Conservation (phyloP, 1,140 invertebrate genomes). For the Ostrea denselamellosa region DNA sequence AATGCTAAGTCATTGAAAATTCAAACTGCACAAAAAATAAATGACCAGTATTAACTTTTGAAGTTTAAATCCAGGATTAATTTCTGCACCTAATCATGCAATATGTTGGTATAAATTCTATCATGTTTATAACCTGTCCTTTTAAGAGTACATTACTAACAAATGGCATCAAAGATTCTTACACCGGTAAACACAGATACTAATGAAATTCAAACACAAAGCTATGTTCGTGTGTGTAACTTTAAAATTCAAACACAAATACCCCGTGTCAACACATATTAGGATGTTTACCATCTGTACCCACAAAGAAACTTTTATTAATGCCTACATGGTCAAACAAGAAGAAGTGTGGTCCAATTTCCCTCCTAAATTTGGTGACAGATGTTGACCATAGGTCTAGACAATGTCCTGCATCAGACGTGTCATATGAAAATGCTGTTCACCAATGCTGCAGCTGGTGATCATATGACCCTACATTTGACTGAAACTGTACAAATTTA, state of each 20-base stretch:
- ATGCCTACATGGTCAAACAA: conserved; percentile 38
- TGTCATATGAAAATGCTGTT: too few species aligned
- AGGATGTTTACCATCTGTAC: conserved; percentile 21
- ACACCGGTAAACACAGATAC: conserved; percentile 22
- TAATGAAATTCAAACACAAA: conserved; percentile 26
- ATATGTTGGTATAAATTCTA: background rate
- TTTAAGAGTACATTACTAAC: background rate
- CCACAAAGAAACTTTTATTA: background rate
- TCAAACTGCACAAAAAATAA: conserved; percentile 19
- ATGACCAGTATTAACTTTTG: conserved; percentile 33
- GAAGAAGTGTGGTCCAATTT: conserved; percentile 17
- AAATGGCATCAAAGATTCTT: conserved; percentile 6
- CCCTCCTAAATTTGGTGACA: conserved; percentile 27
- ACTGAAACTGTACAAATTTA: too few species aligned
- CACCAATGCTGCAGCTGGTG: too few species aligned
- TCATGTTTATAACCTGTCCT: background rate
- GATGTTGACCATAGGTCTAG: conserved; percentile 25
- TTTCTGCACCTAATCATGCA: conserved; percentile 28
- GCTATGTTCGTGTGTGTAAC: conserved; percentile 12
- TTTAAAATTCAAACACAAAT: background rate
- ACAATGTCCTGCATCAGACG: background rate
- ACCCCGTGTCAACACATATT: conserved; percentile 1
- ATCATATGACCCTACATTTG: too few species aligned
- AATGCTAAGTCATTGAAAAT: background rate
- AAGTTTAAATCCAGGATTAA: conserved; percentile 33